Evolutionary conservation across 2,888 invertebrate genomes (phyloP).

Genomic region (Lithosia quadra): DNA sequence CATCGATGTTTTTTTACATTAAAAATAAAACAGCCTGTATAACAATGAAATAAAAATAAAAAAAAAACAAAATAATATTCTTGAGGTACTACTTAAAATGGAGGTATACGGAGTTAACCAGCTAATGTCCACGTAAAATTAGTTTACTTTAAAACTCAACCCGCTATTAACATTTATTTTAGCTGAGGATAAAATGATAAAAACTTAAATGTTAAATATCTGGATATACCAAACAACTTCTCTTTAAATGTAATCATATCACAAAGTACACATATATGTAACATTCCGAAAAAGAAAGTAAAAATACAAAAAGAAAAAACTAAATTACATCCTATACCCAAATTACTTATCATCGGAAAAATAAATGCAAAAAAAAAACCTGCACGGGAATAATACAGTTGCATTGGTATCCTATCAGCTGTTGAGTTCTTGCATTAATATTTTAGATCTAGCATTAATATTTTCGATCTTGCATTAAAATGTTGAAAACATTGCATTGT

Average conservation of each 20-base stretch:
- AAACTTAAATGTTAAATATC: slow-evolving; percentile 66
- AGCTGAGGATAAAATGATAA: slow-evolving; percentile 62
- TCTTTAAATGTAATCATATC: slow-evolving; percentile 79
- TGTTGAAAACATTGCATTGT: slow-evolving; percentile 40
- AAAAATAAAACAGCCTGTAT: slow-evolving; percentile 65
- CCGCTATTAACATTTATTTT: slow-evolving; percentile 52
- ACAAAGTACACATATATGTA: slow-evolving; percentile 77
- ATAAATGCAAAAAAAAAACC: slow-evolving; percentile 78
- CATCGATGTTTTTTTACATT: slow-evolving; percentile 47
- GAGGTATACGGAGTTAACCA: slow-evolving; percentile 74
- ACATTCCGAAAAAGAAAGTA: slow-evolving; percentile 65
- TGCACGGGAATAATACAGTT: slow-evolving; percentile 48
- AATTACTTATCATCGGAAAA: slow-evolving; percentile 70
- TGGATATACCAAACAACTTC: slow-evolving; percentile 68
- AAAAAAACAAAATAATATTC: slow-evolving; percentile 83
- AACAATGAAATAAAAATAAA: slow-evolving; percentile 82
- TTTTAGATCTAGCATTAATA: slow-evolving; percentile 43
- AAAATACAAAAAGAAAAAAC: slow-evolving; percentile 65
- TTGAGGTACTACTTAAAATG: slow-evolving; percentile 79
- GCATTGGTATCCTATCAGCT: slow-evolving; percentile 44
- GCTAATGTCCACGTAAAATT: slow-evolving; percentile 48
- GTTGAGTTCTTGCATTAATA: slow-evolving; percentile 40
- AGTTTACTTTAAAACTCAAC: slow-evolving; percentile 56
- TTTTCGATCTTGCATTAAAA: slow-evolving; percentile 45
- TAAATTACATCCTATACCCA: slow-evolving; percentile 69